A percentile compares a stretch with the other conserved stretches of the same genome.
These are phyloP conservation scores for Ataeniobius toweri DNA, from an alignment of 2,797 vertebrate genomes.

Conservation along the genomic window DNA sequence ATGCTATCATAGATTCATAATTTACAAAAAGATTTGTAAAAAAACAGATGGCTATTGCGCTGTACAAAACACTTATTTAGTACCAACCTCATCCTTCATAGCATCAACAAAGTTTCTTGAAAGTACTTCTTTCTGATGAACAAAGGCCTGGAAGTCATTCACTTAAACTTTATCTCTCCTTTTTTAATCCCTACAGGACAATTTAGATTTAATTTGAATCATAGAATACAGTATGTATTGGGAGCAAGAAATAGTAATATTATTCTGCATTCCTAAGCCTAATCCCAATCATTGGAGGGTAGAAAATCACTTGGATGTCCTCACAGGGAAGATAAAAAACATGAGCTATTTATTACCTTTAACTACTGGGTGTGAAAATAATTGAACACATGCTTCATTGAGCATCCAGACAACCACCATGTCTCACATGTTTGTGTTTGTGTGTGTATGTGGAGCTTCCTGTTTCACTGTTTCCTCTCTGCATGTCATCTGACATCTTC, in stretches of 20 bases:
- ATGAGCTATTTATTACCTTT: conserved; percentile 29
- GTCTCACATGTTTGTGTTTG: conserved; percentile 17
- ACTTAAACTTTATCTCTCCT: neutral
- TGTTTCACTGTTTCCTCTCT: conserved; percentile 19
- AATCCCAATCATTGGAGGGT: conserved; percentile 8
- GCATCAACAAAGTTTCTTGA: neutral
- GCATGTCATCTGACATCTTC: conserved; percentile 35
- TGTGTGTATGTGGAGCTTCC: conserved; percentile 8
- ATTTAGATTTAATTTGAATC: neutral
- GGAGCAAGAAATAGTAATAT: neutral
- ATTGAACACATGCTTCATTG: conserved; percentile 62
- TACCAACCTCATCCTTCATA: neutral
- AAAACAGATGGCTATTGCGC: neutral
- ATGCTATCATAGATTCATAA: too few relatives aligned
- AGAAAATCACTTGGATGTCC: conserved; percentile 22
- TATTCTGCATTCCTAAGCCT: neutral
- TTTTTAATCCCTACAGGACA: neutral
- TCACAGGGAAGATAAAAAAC: conserved; percentile 29
- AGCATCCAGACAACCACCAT: conserved; percentile 45
- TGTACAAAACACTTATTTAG: neutral
- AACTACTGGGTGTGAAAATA: conserved; percentile 41
- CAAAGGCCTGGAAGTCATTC: neutral
- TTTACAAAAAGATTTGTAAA: neutral
- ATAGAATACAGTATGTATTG: neutral
- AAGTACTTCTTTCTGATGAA: conserved; percentile 4